Evolutionary conservation across 1,140 invertebrate genomes (phyloP), one percentile per base, ranked within the genome.

Genomic region (Tyrophagus putrescentiae): DNA sequence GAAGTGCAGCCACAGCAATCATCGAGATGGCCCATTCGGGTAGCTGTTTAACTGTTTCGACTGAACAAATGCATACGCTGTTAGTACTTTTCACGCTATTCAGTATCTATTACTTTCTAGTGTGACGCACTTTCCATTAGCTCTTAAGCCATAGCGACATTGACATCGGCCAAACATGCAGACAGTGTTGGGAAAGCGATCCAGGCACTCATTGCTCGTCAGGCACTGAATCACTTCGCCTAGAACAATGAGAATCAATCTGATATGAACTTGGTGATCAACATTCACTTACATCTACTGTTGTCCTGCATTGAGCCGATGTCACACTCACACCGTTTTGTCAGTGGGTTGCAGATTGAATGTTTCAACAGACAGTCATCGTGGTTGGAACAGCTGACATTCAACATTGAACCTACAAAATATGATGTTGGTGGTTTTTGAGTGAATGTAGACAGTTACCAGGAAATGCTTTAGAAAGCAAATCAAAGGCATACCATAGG

Each of bases 241-340:
- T 59, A 29, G 50, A 5, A 28, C 13, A 25, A 41, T 54, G 5
- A 41, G 28, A 57, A 9, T 57, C 7, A 36, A 54, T 56, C 39
- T 1, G 16, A n/a, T 5, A n/a, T 41, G 42, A 29, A 21, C 4
- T 41, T 3, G 6, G n/a, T n/a, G 11, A 41, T 57, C 33, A 57
- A 39, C 5, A 16, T 9, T 27, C 28, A 41, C 16, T 57, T n/a
- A 41, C 56, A 57, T 4, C 56, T 34, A 39, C 31, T 39, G 25
- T 39, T 39, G 31, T 25, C 25, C 3, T 54, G 28, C n/a, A 59
- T 59, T 1, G 57, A 16, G n/a, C n/a, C 29, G 23, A 5, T 31
- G 50, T 59, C 57, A 45, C 57, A 59, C 21, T 59, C 57, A 45
- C 57, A 59, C 11, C 34, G n/a, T 42, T 59, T 59, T 13, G 39